Evolutionary conservation across 1,140 invertebrate species (phyloP), one percentile per base, ranked within the genome.

Genomic region (Hylaeus volcanicus): DNA sequence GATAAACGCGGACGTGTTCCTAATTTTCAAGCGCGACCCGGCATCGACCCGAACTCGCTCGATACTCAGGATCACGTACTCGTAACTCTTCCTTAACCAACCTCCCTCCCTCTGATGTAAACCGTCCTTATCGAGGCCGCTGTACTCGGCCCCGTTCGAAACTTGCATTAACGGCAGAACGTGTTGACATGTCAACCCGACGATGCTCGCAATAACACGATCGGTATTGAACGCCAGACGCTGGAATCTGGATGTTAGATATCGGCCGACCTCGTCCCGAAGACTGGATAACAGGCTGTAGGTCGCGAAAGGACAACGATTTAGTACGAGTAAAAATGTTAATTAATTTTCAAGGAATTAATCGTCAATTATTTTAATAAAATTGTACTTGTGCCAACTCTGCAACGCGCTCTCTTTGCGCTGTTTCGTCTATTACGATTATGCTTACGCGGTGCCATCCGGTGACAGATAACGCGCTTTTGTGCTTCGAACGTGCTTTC

Each of bases 1-100:
- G 26, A 26, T 66, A 82, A 74, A 76, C 81, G 74, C 72, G 74
- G 5, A 85, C 83, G 79, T 79, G 84, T 85, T 82, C 84, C 83
- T 85, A 82, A 86, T 86, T 86, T 81, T 71, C 79, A 85, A 79
- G 56, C 75, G 79, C 64, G 51, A 51, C 63, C 55, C 12, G 14
- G 65, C 73, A 85, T 86, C 85, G 85, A 86, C 82, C 61, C 83
- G 84, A 64, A 68, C 71, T 61, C 79, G 72, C 70, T 83, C 85
- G 85, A 86, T 83, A 81, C 77, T 73, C 75, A 75, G 85, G 80
- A 86, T 86, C 80, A 76, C 85, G 79, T 79, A 86, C 75, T 63
- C 85, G 84, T 86, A 86, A 86, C 84, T 86, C 85, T 80, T 86
- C 85, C 81, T 86, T 83, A 77, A 86, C 81, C 85, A 55, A 53